These are phyloP conservation scores for Equus przewalskii DNA, from an alignment of 2,113 vertebrate species.

Conservation along the genomic window DNA sequence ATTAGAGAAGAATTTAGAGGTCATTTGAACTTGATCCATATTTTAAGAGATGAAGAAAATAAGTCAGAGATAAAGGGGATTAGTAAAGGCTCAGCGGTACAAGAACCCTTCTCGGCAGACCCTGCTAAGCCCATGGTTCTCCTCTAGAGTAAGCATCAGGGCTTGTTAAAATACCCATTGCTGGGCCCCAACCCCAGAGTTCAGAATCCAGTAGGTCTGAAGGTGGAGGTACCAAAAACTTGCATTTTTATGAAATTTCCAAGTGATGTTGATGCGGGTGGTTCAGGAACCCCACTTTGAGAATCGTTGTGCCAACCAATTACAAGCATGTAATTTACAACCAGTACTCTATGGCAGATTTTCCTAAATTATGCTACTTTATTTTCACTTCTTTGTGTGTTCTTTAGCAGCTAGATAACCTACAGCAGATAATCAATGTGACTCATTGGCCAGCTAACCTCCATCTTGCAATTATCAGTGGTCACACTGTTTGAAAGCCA, in stretches of 20 bases:
- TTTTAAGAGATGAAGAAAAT: constrained; percentile 22
- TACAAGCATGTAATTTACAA: neutral
- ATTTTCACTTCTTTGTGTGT: neutral
- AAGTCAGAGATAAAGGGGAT: neutral
- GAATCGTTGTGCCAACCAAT: neutral
- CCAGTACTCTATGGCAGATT: neutral
- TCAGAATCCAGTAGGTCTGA: neutral
- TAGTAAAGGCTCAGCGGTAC: neutral
- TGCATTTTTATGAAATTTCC: neutral
- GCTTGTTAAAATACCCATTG: neutral
- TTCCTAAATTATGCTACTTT: constrained; percentile 32
- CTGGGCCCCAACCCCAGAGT: too few relatives aligned
- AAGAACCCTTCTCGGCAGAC: neutral
- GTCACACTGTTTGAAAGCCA: neutral
- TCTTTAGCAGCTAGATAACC: constrained; percentile 58
- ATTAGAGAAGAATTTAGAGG: neutral
- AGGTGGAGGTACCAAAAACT: neutral
- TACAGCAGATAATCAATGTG: neutral
- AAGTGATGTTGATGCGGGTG: neutral
- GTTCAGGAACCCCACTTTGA: neutral
- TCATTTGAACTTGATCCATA: neutral
- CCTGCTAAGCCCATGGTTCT: neutral
- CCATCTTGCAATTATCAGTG: neutral
- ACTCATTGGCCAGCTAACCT: neutral
- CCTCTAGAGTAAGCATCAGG: neutral